These are phyloP conservation scores for Crotalus viridis DNA, from an alignment of 2,113 vertebrate genomes.

Conservation along the genomic window DNA sequence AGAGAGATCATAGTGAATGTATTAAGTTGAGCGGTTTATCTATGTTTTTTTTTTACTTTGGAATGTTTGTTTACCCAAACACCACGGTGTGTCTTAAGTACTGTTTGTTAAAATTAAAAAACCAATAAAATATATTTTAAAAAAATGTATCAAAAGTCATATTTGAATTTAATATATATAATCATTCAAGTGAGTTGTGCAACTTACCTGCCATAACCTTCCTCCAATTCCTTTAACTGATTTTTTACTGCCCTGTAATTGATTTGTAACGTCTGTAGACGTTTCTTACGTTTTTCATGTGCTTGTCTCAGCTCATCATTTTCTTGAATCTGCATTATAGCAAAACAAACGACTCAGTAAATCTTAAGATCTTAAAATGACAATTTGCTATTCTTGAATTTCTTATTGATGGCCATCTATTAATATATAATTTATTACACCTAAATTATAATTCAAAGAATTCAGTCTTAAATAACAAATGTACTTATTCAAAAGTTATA, in stretches of 20 bases:
- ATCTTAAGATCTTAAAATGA: slow-evolving; percentile 21
- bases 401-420: background rate
- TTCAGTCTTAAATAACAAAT: slow-evolving; percentile 1
- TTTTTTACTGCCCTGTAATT: slow-evolving; percentile 85
- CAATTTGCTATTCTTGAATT: background rate
- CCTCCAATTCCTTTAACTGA: slow-evolving; percentile 84
- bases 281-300: slow-evolving; percentile 78
- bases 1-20: too few species aligned
- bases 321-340: slow-evolving; percentile 75
- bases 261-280: slow-evolving; percentile 84
- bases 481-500: background rate
- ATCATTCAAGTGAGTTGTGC: slow-evolving; percentile 64
- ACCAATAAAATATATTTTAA: too few species aligned
- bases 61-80: too few species aligned
- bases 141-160: slow-evolving; percentile 35
- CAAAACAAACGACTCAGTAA: slow-evolving; percentile 47
- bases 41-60: too few species aligned
- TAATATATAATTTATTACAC: slow-evolving; percentile 27
- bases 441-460: slow-evolving; percentile 18
- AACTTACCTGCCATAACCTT: slow-evolving; percentile 80
- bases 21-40: too few species aligned
- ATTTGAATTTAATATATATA: slow-evolving; percentile 59
- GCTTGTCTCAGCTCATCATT: slow-evolving; percentile 82
- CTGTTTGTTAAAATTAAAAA: too few species aligned
- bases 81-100: too few species aligned